Evolutionary conservation across 2,113 vertebrate species (phyloP).

Genomic region (Pristiophorus japonicus): DNA sequence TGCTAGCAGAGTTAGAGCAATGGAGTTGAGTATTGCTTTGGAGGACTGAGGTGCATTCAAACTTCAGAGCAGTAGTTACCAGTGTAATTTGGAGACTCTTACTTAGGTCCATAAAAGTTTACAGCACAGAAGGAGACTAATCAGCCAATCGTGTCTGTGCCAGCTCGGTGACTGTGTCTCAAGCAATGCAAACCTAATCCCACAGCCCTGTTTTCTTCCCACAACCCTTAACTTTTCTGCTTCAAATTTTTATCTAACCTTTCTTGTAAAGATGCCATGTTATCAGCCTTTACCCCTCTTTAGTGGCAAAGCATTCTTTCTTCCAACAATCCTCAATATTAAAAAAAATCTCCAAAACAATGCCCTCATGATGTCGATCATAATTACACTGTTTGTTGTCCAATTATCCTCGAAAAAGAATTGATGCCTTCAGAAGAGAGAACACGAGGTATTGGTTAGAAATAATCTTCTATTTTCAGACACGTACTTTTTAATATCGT

Average conservation of each 20-base stretch:
- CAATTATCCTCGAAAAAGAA: background rate
- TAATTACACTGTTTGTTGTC: background rate
- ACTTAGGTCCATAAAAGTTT: background rate
- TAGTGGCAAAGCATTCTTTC: background rate
- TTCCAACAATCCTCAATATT: background rate
- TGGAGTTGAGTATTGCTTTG: background rate
- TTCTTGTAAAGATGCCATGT: background rate
- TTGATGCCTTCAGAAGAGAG: background rate
- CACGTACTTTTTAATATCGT: background rate
- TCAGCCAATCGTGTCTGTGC: background rate
- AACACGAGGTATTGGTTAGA: background rate
- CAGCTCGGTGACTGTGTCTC: background rate
- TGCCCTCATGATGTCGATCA: background rate
- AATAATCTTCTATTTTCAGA: background rate
- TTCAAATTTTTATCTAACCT: background rate
- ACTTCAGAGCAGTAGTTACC: slow-evolving; percentile 3
- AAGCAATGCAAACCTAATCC: background rate
- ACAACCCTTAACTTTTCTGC: background rate
- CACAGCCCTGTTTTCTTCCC: background rate
- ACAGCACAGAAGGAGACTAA: background rate
- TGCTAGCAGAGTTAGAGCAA: background rate
- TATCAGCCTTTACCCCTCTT: background rate
- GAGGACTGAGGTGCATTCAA: background rate
- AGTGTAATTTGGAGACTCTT: background rate
- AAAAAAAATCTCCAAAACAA: background rate